Evolutionary conservation across 2,888 invertebrate genomes (phyloP).

Genomic region (Tipula unca): DNA sequence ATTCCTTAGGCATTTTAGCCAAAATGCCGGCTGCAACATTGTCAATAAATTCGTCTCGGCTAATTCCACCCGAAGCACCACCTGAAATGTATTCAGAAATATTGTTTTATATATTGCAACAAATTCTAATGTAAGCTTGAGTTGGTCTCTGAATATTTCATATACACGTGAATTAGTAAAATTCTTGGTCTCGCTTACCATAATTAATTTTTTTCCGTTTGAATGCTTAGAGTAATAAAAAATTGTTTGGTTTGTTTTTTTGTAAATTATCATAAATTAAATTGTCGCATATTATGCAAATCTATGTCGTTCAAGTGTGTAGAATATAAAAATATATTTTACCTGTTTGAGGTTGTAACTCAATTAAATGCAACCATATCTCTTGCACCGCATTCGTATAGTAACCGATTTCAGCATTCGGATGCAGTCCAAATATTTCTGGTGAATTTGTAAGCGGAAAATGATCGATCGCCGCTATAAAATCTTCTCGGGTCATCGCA

Average conservation of each 20-base stretch:
- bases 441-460: constrained; percentile 79
- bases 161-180: background rate
- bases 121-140: background rate
- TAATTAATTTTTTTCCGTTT: background rate
- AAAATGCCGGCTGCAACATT: constrained; percentile 69
- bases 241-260: background rate
- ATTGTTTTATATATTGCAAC: background rate
- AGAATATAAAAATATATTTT: constrained; percentile 29
- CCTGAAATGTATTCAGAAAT: constrained; percentile 42
- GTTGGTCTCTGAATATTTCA: background rate
- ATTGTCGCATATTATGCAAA: background rate
- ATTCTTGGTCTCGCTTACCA: background rate
- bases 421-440: constrained; percentile 85
- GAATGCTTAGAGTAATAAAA: background rate
- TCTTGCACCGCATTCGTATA: constrained; percentile 79
- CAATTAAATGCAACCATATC: constrained; percentile 80
- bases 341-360: constrained; percentile 87
- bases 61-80: constrained; percentile 59
- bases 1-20: constrained; percentile 62
- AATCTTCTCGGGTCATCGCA: constrained; percentile 54
- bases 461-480: constrained; percentile 69
- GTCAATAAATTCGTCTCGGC: constrained; percentile 80
- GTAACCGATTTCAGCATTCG: constrained; percentile 93
- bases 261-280: background rate
- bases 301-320: background rate